Base-by-base conservation (phyloP, 2,113 vertebrate species). In the Hucho hucho region DNA sequence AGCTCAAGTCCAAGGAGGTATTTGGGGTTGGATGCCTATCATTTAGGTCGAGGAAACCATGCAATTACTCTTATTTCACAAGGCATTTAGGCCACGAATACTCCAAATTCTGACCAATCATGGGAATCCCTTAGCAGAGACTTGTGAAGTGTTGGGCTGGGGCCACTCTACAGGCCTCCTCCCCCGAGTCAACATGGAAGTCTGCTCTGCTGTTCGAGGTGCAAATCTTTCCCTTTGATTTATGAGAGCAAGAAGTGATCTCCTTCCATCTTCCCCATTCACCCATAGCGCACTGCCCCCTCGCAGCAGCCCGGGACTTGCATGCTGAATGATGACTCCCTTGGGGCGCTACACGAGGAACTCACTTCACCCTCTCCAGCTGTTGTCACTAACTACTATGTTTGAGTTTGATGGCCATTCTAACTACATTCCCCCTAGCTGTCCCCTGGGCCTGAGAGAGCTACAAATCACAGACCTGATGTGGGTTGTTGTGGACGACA, bases 401-500 rank as follows among this genome's bases (percentile, higher is more conserved):
- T 86, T 89, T 69, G 73, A 81, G 82, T 84, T 91, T 87, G 91
- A 90, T 70, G 83, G 82, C 75, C 81, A 89, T 89, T 88, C 82
- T 87, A 84, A 91, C 64, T 86, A 70, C 80, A 93, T 91, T 89
- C 78, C 73, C 80, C 85, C 86, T 86, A 61, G 83, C 88, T 87
- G 86, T 89, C 87, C 90, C 89, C 87, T 70, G 84, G 59, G 74
- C 89, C 87, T 69, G 84, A 53, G 75, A 69, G 75, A 82, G 79
- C 76, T 86, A 94, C 83, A 94, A 94, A 94, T 91, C 87, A 93
- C 73, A 69, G 65, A 6, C 75, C 73, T 68, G 64, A 37, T 87
- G 86, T 90, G 69, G 79, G 47, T 75, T 84, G 86, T 81, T 91
- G 83, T 86, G 86, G 81, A 86, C 47, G 83, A 84, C 78, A 75